phyloP scores from a whole-genome alignment of 2,113 vertebrate genomes.

The Cyprinodon brontotheroides region DNA sequence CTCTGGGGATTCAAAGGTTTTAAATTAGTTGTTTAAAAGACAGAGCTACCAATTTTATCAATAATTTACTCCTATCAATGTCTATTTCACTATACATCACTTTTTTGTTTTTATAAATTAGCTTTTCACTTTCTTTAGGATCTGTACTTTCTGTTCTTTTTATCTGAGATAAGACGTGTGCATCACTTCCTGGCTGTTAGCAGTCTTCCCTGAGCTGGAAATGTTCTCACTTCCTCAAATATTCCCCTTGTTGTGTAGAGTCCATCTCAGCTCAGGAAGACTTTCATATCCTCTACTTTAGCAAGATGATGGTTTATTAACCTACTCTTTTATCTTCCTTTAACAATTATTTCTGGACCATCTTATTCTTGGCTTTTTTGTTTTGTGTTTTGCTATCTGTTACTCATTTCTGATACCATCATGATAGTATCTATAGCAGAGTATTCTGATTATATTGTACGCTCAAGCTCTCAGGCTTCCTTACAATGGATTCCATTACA shows the following conservation, averaged over 20 bases:
- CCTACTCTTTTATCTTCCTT: background rate
- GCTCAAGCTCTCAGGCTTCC: constrained; percentile 13
- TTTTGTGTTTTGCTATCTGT: background rate
- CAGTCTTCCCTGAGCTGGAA: constrained; percentile 46
- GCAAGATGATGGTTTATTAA: background rate
- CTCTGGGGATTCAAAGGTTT: constrained; percentile 31
- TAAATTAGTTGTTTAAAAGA: constrained; percentile 6
- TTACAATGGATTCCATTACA: constrained; percentile 33
- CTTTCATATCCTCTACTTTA: background rate
- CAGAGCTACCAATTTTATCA: background rate
- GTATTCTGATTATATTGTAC: constrained; percentile 20
- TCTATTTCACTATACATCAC: constrained; percentile 1
- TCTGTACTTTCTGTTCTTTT: constrained; percentile 20
- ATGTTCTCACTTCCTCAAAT: constrained; percentile 40
- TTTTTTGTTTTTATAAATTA: constrained; percentile 3
- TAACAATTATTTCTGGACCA: background rate
- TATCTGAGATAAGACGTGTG: constrained; percentile 5
- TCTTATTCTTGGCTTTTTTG: background rate
- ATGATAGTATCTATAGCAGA: constrained; percentile 14
- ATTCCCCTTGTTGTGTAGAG: background rate
- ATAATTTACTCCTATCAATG: constrained; percentile 2
- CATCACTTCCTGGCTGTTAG: constrained; percentile 36
- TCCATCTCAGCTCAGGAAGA: background rate
- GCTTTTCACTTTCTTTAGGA: constrained; percentile 1
- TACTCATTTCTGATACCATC: background rate